A percentile compares a stretch with the other conserved stretches of the same genome.
Conservation (phyloP, 2,797 vertebrate genomes). For the Protonibea diacanthus region DNA sequence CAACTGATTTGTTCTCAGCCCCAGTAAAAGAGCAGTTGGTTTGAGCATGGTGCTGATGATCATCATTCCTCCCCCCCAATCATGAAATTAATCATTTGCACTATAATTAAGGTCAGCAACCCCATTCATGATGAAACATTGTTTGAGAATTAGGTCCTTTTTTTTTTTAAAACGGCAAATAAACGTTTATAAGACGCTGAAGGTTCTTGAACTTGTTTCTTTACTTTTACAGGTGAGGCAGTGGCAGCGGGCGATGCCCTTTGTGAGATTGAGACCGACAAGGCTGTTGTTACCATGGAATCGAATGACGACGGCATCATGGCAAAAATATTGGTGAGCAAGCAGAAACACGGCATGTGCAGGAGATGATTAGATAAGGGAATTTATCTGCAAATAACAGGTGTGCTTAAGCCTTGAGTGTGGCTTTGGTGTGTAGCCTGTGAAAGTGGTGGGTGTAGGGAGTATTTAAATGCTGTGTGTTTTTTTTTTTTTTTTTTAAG, state of each 20-base stretch:
- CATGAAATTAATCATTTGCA: slow-evolving; percentile 25
- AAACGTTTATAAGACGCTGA: neutral
- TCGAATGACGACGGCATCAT: slow-evolving; percentile 95
- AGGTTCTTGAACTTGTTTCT: slow-evolving; percentile 24
- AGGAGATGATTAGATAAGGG: neutral
- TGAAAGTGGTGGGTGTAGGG: neutral
- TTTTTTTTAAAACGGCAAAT: neutral
- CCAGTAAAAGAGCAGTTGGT: slow-evolving; percentile 19
- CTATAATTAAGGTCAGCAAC: slow-evolving; percentile 12
- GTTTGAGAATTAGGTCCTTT: neutral
- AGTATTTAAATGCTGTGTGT: slow-evolving; percentile 7
- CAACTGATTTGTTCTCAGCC: slow-evolving; percentile 30
- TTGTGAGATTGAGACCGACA: slow-evolving; percentile 99
- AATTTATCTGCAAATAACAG: slow-evolving; percentile 21
- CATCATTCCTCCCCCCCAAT: neutral
- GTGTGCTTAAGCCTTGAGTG: neutral
- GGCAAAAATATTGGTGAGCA: slow-evolving; percentile 96
- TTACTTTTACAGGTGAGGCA: slow-evolving; percentile 88
- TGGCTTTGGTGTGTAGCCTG: rapidly evolving
- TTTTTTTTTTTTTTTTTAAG: no score
- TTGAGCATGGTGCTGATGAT: slow-evolving; percentile 1
- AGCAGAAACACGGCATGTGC: slow-evolving; percentile 8
- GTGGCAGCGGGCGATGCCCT: slow-evolving; percentile 92
- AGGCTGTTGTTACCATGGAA: slow-evolving; percentile 96
- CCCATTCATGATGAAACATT: neutral